Evolutionary conservation across 2,888 invertebrate genomes (phyloP), one percentile per base, ranked within the genome.

Genomic region (Scaptomyza caliginosa): DNA sequence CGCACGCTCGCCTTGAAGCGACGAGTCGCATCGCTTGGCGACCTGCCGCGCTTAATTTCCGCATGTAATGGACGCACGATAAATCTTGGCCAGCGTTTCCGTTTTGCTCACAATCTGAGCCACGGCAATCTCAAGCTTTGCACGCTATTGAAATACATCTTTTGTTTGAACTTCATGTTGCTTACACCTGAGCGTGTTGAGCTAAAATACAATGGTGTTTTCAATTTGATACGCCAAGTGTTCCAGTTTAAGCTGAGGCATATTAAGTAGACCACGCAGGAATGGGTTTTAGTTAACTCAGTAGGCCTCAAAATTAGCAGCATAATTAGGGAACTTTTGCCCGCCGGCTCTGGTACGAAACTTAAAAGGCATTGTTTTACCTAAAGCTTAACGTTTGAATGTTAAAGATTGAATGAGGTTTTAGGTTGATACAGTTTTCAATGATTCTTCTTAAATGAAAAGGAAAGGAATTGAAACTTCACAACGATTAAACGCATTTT

Each of bases 41-140:
- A 86, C 76, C 81, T 78, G 88, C 86, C 83, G 86, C 80, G 87
- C 85, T 87, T 87, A 84, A 89, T 89, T 88, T 89, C 89, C 87
- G 88, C 77, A 82, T 77, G 81, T 79, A 89, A 88, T 89, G 84
- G 87, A 69, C 78, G 74, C 67, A 75, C 88, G 70, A 88, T 89
- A 89, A 89, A 89, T 89, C 89, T 85, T 88, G 75, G 76, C 74
- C 63, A 86, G 71, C 74, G 58, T 74, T 87, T 87, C 82, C 87
- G 77, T 55, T 49, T 34, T 11, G 39, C 46, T 50, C 73, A 58
- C 60, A 38, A 66, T 46, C 38, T n/a, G 21, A 55, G 28, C 40
- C 51, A 46, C 38, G 32, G 59, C 49, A 55, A 67, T 67, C 73
- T 51, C 48, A 11, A 43, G 62, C 34, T 34, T 65, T 49, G 74